Percentiles rank a stretch among this genome's conserved stretches.
These are phyloP conservation scores for Euproctis similis DNA, from an alignment of 2,888 invertebrate genomes.

Conservation along the genomic window DNA sequence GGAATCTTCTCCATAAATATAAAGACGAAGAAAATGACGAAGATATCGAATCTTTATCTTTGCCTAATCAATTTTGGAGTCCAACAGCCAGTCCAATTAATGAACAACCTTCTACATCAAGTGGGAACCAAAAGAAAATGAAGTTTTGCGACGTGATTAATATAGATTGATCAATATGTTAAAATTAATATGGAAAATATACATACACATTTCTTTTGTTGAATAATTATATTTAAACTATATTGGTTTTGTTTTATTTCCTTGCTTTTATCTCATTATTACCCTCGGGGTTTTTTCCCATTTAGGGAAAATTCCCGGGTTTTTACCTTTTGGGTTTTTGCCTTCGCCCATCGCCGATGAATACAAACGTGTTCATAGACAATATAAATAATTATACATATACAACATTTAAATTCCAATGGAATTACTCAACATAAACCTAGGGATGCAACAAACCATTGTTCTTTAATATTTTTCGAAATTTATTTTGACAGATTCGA, in stretches of 20 bases:
- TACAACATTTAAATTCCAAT: conserved; percentile 27
- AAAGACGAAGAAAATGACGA: conserved; percentile 1
- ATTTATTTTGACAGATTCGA: too few relatives aligned
- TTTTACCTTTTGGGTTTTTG: too few relatives aligned
- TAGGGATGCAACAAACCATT: conserved; percentile 28
- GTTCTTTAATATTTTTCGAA: too few relatives aligned
- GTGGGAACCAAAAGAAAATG: conserved; percentile 2
- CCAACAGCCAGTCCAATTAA: conserved; percentile 4
- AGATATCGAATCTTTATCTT: conserved; percentile 1
- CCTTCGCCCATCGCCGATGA: conserved; percentile 41
- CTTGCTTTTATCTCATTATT: too few relatives aligned
- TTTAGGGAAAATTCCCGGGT: too few relatives aligned
- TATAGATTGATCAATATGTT: too few relatives aligned
- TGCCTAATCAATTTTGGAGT: conserved; percentile 5
- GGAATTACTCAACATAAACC: conserved; percentile 37
- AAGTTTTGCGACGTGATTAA: conserved; percentile 4
- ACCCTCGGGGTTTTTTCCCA: too few relatives aligned
- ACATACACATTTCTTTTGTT: too few relatives aligned
- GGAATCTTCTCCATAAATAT: conserved; percentile 3
- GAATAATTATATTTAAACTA: too few relatives aligned
- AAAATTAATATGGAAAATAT: too few relatives aligned
- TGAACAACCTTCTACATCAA: conserved; percentile 6
- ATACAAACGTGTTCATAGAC: conserved; percentile 27
- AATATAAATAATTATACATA: conserved; percentile 15
- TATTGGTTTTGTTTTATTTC: too few relatives aligned